Conservation (phyloP, 2,113 vertebrate genomes). For the Phaetusa simplex region DNA sequence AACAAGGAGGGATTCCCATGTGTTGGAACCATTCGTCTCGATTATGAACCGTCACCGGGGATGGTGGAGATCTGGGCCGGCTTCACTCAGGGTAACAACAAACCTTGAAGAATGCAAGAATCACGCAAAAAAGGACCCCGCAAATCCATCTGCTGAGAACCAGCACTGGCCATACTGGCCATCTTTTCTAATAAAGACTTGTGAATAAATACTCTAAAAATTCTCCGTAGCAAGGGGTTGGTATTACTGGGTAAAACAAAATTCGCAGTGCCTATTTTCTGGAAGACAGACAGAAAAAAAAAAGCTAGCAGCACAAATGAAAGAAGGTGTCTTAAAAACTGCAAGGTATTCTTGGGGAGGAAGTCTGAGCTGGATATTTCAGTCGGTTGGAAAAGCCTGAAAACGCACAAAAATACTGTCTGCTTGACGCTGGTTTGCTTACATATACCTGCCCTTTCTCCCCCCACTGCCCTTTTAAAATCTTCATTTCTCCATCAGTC, state of each 20-base stretch:
- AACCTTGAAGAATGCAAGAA: not conserved
- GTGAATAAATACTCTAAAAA: not conserved
- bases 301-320: not conserved
- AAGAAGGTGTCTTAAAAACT: not conserved
- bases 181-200: not conserved
- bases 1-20: not conserved
- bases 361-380: not conserved
- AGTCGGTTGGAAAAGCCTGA: not conserved
- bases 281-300: not conserved
- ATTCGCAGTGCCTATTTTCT: not conserved
- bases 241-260: not conserved
- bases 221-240: not conserved
- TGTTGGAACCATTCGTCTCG: not conserved
- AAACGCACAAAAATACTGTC: not conserved
- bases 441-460: not conserved
- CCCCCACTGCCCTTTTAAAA: not conserved
- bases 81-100: not conserved
- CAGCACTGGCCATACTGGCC: not conserved
- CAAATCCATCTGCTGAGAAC: not conserved
- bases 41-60: not conserved
- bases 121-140: not conserved
- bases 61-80: not conserved
- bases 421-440: not conserved
- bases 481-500: not conserved
- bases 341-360: not conserved